Conservation (phyloP, 2,888 invertebrate species). For the Drosophila fulvimacula region DNA sequence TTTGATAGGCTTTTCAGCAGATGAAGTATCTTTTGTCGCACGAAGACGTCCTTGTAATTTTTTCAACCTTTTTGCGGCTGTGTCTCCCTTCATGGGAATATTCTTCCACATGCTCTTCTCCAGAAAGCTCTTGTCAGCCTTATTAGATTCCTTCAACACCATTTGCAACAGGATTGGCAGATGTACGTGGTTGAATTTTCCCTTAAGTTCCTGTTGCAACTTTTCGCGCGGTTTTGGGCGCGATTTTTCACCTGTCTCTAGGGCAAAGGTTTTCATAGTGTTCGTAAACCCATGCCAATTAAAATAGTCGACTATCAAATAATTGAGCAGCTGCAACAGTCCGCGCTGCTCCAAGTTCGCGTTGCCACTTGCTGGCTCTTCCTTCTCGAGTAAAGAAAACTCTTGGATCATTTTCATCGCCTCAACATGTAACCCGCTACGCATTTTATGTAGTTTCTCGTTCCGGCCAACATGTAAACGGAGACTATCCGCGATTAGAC, state of each 20-base stretch:
- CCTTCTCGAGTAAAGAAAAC: constrained; percentile 21
- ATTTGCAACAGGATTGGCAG: constrained; percentile 79
- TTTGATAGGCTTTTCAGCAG: background rate
- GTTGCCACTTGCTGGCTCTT: constrained; percentile 28
- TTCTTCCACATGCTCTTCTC: background rate
- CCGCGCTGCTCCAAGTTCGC: constrained; percentile 14
- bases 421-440: constrained; percentile 75
- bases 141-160: constrained; percentile 26
- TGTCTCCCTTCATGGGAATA: background rate
- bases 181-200: constrained; percentile 55
- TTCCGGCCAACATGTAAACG: constrained; percentile 45
- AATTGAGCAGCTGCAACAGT: constrained; percentile 53
- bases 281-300: constrained; percentile 82
- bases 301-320: constrained; percentile 84
- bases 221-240: constrained; percentile 54
- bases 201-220: constrained; percentile 66
- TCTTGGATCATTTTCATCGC: constrained; percentile 75
- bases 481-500: constrained; percentile 58
- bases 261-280: constrained; percentile 79
- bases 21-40: background rate
- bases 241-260: constrained; percentile 73
- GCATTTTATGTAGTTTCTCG: constrained; percentile 72
- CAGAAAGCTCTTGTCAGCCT: background rate
- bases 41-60: background rate
- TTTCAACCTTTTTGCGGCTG: background rate